These are phyloP conservation scores for Dipodomys spectabilis DNA, from an alignment of 2,113 vertebrate species.

Conservation along the genomic window DNA sequence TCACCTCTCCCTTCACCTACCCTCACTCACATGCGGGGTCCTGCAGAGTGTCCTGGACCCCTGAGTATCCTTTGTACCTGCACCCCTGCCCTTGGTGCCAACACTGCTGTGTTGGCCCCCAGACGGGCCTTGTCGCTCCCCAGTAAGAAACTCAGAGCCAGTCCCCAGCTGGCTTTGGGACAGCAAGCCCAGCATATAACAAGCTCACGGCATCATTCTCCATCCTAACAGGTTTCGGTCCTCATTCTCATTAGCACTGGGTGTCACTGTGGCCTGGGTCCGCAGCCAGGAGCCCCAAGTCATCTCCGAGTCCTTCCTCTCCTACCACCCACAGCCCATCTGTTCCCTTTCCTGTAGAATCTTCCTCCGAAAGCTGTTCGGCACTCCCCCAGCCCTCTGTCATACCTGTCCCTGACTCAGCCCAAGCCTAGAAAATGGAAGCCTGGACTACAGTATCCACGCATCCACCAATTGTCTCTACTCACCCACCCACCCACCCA, in stretches of 20 bases:
- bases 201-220: slow-evolving; percentile 19
- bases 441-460: neutral
- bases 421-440: neutral
- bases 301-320: slow-evolving; percentile 68
- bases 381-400: neutral
- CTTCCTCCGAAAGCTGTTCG: slow-evolving; percentile 45
- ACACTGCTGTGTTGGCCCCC: neutral
- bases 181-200: slow-evolving; percentile 9
- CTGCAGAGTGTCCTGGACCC: neutral
- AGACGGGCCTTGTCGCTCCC: neutral
- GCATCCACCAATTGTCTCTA: no score
- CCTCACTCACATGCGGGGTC: neutral
- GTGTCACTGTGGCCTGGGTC: slow-evolving; percentile 70
- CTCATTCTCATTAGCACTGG: slow-evolving; percentile 61
- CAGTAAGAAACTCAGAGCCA: slow-evolving; percentile 29
- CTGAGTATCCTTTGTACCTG: neutral
- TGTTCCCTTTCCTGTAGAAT: slow-evolving; percentile 65
- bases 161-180: slow-evolving; percentile 21
- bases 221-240: slow-evolving; percentile 53
- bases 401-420: neutral
- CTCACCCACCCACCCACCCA: neutral
- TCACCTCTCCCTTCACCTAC: neutral
- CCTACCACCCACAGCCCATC: slow-evolving; percentile 67
- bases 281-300: slow-evolving; percentile 69
- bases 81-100: neutral